phyloP scores from a whole-genome alignment of 2,113 vertebrate species.

The Entelurus aequoreus region DNA sequence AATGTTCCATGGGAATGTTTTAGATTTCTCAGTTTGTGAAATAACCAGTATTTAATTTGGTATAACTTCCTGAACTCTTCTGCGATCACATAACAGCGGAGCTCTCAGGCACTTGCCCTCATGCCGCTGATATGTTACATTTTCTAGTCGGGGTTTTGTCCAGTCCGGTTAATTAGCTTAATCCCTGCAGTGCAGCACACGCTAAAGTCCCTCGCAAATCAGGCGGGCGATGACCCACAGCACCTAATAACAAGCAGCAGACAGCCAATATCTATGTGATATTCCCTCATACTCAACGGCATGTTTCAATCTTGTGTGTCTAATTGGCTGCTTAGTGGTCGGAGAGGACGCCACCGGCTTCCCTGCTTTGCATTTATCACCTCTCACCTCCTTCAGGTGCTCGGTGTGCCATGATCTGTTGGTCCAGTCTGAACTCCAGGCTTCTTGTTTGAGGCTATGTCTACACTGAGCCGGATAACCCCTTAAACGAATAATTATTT shows the following conservation, averaged over 20 bases:
- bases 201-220: neutral
- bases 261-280: constrained; percentile 19
- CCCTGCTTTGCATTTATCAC: constrained; percentile 34
- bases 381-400: constrained; percentile 40
- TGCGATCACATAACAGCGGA: too few relatives aligned
- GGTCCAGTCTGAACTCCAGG: constrained; percentile 32
- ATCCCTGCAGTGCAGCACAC: constrained; percentile 23
- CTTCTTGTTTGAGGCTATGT: constrained; percentile 23
- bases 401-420: constrained; percentile 29
- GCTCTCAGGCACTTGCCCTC: constrained; percentile 9
- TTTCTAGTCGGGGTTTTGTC: constrained; percentile 39
- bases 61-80: constrained; percentile 24
- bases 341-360: constrained; percentile 31
- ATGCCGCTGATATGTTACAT: constrained; percentile 52
- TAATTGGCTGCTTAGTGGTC: constrained; percentile 45
- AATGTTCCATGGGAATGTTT: constrained; percentile 20
- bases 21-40: constrained; percentile 24
- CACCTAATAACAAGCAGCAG: constrained; percentile 18
- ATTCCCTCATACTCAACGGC: constrained; percentile 15
- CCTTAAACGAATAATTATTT: too few relatives aligned
- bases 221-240: constrained; percentile 19
- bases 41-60: constrained; percentile 35
- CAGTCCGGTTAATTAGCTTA: constrained; percentile 49
- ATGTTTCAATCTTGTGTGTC: neutral
- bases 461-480: too few relatives aligned